Percentiles rank a stretch among this genome's conserved stretches.
phyloP scores from a whole-genome alignment of 2,797 vertebrate species.

The Scomberomorus guttatus region DNA sequence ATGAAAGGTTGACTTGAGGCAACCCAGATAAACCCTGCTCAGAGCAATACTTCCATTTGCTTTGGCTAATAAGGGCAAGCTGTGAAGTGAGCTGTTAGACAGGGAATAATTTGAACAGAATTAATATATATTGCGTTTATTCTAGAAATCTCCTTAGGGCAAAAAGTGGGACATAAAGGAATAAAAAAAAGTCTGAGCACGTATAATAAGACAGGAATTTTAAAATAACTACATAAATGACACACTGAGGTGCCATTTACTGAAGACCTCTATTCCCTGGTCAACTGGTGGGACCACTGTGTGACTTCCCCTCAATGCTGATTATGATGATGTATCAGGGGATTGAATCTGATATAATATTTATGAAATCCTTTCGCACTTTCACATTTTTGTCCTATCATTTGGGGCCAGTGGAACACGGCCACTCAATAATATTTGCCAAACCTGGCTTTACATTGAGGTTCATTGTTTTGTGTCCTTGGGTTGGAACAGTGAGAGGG shows the following conservation, averaged over 20 bases:
- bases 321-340: slow-evolving; percentile 30
- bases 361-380: slow-evolving; percentile 34
- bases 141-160: slow-evolving; percentile 69
- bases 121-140: slow-evolving; percentile 78
- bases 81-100: slow-evolving; percentile 73
- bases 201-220: slow-evolving; percentile 74
- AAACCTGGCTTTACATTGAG: slow-evolving; percentile 6
- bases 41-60: slow-evolving; percentile 73
- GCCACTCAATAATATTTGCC: not conserved
- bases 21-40: slow-evolving; percentile 65
- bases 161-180: slow-evolving; percentile 68
- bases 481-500: slow-evolving; percentile 62
- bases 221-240: slow-evolving; percentile 67
- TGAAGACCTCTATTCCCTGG: slow-evolving; percentile 51
- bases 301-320: slow-evolving; percentile 34
- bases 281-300: slow-evolving; percentile 27
- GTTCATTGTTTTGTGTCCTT: slow-evolving; percentile 58
- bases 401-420: not conserved
- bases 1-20: slow-evolving; percentile 63
- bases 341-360: slow-evolving; percentile 46
- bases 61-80: slow-evolving; percentile 80
- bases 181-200: slow-evolving; percentile 38
- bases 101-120: slow-evolving; percentile 76
- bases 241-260: slow-evolving; percentile 60
- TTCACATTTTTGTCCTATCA: slow-evolving; percentile 10